phyloP scores from a whole-genome alignment of 2,113 vertebrate genomes.

The Climacteris rufus region DNA sequence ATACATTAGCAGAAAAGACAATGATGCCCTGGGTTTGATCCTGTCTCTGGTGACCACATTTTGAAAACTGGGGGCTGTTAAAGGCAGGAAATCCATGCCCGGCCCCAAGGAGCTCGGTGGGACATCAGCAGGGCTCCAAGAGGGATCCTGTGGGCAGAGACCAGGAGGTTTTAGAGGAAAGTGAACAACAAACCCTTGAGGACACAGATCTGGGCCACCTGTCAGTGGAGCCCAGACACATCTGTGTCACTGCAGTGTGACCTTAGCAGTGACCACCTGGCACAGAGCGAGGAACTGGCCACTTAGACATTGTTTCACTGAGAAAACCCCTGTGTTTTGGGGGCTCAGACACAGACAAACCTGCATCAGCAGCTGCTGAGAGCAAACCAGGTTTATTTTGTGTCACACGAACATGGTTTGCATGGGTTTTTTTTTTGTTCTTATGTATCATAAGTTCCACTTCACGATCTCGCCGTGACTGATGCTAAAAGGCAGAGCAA shows the following conservation, averaged over 20 bases:
- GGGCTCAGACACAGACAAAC: neutral
- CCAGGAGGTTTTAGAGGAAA: neutral
- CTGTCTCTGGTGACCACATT: neutral
- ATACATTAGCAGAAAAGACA: neutral
- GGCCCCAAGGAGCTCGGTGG: neutral
- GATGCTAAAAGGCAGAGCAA: neutral
- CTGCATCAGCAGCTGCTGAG: neutral
- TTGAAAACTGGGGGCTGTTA: neutral
- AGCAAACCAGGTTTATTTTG: neutral
- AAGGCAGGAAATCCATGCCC: neutral
- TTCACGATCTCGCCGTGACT: neutral
- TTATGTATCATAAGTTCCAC: neutral
- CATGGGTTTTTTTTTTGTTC: neutral
- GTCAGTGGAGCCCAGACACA: neutral
- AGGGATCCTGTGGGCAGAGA: neutral
- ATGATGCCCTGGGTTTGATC: neutral
- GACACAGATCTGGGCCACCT: neutral
- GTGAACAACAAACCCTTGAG: neutral
- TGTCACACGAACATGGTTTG: neutral
- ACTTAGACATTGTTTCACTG: accelerated
- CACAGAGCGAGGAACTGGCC: accelerated
- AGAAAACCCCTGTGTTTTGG: neutral
- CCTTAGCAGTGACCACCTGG: neutral
- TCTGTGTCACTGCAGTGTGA: neutral
- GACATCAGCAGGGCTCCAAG: neutral